A percentile compares a stretch with the other conserved stretches of the same genome.
phyloP scores from a whole-genome alignment of 2,113 vertebrate genomes.

The Vidua chalybeata region DNA sequence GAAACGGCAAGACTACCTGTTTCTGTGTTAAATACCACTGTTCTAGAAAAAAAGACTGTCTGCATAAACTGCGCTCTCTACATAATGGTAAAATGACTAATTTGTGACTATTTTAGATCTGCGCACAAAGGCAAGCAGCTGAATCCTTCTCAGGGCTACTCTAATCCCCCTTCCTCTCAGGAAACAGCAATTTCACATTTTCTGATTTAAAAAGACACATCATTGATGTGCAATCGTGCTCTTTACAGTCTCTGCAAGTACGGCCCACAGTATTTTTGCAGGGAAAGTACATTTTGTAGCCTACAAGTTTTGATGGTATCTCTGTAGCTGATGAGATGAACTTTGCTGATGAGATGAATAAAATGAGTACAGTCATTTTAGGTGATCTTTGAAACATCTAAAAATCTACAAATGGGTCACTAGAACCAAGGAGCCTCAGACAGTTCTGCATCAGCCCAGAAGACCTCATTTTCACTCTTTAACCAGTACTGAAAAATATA shows the following conservation, averaged over 20 bases:
- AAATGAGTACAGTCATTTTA: background rate
- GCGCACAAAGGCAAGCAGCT: background rate
- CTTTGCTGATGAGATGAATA: constrained; percentile 54
- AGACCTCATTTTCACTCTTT: background rate
- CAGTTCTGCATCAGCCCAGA: background rate
- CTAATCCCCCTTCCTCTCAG: constrained; percentile 5
- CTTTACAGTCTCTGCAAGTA: background rate
- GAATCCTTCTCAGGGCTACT: constrained; percentile 8
- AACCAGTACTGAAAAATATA: background rate
- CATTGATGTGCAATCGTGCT: background rate
- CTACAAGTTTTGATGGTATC: constrained; percentile 36
- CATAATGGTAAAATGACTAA: background rate
- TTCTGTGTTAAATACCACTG: background rate
- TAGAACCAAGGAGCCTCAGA: background rate
- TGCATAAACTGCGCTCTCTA: background rate
- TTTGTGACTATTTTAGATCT: background rate
- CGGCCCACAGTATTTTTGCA: background rate
- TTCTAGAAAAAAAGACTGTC: background rate
- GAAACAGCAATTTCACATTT: constrained; percentile 42
- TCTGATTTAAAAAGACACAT: constrained; percentile 9
- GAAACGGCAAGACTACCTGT: background rate
- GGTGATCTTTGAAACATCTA: background rate
- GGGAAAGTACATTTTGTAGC: constrained; percentile 18
- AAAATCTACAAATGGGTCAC: background rate
- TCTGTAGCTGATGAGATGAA: constrained; percentile 31